A percentile compares a stretch with the other conserved stretches of the same genome.
Conservation (phyloP, 2,888 invertebrate species). For the Eupelmus urozonus region DNA sequence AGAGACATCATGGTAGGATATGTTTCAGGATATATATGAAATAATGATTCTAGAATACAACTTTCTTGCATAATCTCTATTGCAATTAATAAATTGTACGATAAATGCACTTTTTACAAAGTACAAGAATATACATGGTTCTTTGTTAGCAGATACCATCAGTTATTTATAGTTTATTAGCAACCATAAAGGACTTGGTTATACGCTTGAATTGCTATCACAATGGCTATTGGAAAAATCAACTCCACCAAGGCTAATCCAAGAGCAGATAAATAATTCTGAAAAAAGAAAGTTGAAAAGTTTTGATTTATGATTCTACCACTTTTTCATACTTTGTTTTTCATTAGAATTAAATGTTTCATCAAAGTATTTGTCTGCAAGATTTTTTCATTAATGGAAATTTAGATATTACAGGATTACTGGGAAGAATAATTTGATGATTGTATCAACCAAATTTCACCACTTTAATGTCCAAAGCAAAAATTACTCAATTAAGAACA, state of each 20-base stretch:
- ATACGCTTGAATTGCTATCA: constrained; percentile 72
- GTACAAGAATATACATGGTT: constrained; percentile 52
- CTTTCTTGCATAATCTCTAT: constrained; percentile 19
- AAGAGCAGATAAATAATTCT: constrained; percentile 56
- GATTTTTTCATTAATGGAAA: constrained; percentile 34
- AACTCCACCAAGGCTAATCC: constrained; percentile 65
- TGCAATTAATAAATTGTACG: constrained; percentile 28
- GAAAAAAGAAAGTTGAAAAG: constrained; percentile 39
- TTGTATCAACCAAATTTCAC: constrained; percentile 27
- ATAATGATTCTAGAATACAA: constrained; percentile 13
- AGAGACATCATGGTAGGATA: constrained; percentile 12
- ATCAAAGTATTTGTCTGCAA: neutral
- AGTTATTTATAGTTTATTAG: constrained; percentile 75
- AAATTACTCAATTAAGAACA: constrained; percentile 15
- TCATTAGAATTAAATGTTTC: constrained; percentile 20
- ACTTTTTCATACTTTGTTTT: neutral
- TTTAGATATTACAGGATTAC: constrained; percentile 28
- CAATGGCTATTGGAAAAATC: constrained; percentile 74
- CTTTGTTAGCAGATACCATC: constrained; percentile 59
- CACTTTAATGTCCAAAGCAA: constrained; percentile 12
- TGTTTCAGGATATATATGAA: constrained; percentile 7
- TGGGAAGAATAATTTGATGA: constrained; percentile 17
- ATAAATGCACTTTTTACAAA: constrained; percentile 49
- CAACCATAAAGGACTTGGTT: constrained; percentile 72
- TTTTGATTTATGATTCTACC: constrained; percentile 29